phyloP scores from a whole-genome alignment of 1,140 invertebrate genomes.

The Microplitis demolitor region DNA sequence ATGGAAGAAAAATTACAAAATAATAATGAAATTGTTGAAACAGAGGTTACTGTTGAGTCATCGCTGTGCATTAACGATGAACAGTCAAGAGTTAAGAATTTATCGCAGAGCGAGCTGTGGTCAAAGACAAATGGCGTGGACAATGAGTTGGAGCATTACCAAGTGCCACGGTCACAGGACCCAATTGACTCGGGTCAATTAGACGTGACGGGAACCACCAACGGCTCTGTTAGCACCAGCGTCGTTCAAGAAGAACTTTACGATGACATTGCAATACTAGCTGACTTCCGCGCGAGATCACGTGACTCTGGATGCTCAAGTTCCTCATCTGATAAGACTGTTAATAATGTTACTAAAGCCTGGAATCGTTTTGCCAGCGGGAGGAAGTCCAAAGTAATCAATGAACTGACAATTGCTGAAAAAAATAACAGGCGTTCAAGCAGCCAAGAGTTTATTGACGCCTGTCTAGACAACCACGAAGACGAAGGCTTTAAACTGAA shows the following conservation, averaged over 20 bases:
- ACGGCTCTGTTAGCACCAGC: too few relatives aligned
- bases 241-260: conserved; percentile 39
- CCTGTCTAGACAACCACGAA: conserved; percentile 19
- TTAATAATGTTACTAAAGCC: conserved; percentile 32
- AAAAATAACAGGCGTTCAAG: conserved; percentile 18
- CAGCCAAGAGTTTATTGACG: conserved; percentile 21
- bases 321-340: conserved; percentile 13
- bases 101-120: conserved; percentile 9
- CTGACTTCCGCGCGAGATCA: conserved; percentile 38
- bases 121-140: not conserved
- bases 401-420: conserved; percentile 16
- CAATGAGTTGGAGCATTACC: conserved; percentile 43
- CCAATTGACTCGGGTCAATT: conserved; percentile 21
- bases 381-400: conserved; percentile 19
- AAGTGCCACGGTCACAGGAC: conserved; percentile 37
- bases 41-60: not conserved
- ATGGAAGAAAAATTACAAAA: not conserved
- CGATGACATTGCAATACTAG: conserved; percentile 46
- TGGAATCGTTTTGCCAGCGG: conserved; percentile 48
- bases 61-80: conserved; percentile 9
- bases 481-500: conserved; percentile 37
- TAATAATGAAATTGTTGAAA: not conserved
- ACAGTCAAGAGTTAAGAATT: not conserved
- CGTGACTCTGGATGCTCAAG: conserved; percentile 24
- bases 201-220: not conserved